Percentiles rank a stretch among this genome's conserved stretches.
These are phyloP conservation scores for Achlya flavicornis DNA, from an alignment of 2,888 invertebrate species.

Conservation along the genomic window DNA sequence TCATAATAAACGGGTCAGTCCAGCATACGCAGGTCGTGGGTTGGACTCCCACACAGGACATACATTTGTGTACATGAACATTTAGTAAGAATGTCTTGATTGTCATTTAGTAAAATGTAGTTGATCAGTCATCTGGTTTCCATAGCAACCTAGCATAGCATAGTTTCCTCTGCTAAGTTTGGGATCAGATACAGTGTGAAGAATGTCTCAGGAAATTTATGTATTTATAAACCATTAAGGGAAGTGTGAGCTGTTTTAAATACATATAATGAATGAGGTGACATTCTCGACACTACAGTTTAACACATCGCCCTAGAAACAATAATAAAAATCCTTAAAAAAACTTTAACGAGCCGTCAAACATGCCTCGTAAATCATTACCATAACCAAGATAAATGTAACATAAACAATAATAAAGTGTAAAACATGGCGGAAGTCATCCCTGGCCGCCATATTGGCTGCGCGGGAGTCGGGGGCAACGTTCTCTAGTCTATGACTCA, in stretches of 20 bases:
- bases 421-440: constrained; percentile 49
- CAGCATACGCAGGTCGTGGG: too few species aligned
- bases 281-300: neutral
- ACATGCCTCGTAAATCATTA: constrained; percentile 32
- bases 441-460: constrained; percentile 40
- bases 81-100: too few species aligned
- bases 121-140: too few species aligned
- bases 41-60: too few species aligned
- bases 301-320: constrained; percentile 12
- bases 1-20: too few species aligned
- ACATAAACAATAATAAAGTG: constrained; percentile 31
- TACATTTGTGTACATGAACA: too few species aligned
- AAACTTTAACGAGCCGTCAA: constrained; percentile 16
- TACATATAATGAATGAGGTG: neutral
- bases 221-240: neutral
- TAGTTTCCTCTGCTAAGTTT: too few species aligned
- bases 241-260: neutral
- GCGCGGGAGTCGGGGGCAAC: constrained; percentile 75
- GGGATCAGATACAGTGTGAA: too few species aligned
- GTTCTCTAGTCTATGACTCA: constrained; percentile 66
- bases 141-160: too few species aligned
- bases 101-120: too few species aligned
- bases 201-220: neutral
- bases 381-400: constrained; percentile 26
- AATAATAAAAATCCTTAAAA: constrained; percentile 9